Percentiles rank a stretch among this genome's conserved stretches.
Conservation (phyloP, 2,113 vertebrate genomes). For the Paedocypris sp. region DNA sequence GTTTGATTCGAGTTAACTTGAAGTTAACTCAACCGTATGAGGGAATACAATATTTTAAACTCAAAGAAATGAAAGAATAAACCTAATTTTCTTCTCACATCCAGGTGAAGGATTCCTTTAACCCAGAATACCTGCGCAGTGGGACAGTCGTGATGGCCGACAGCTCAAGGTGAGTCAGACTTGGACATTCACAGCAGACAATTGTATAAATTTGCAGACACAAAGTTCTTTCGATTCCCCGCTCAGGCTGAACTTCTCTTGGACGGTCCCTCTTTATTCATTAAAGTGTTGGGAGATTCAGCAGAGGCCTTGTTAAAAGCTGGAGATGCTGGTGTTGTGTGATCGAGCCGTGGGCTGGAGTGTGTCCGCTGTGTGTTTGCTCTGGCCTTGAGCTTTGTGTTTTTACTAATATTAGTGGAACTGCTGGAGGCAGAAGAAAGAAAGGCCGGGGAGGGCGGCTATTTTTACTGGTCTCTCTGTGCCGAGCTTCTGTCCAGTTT, state of each 20-base stretch:
- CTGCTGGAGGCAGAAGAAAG: constrained; percentile 50
- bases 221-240: neutral
- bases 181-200: neutral
- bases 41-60: too few species aligned
- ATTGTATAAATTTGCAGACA: neutral
- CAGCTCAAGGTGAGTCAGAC: neutral
- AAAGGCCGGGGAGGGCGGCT: constrained; percentile 45
- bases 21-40: too few species aligned
- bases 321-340: constrained; percentile 38
- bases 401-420: constrained; percentile 57
- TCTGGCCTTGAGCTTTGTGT: constrained; percentile 40
- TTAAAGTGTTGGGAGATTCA: constrained; percentile 2
- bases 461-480: constrained; percentile 55
- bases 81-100: too few species aligned
- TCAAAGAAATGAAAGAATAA: too few species aligned
- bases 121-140: constrained; percentile 8
- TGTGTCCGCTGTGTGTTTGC: constrained; percentile 46
- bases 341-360: constrained; percentile 36
- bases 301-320: constrained; percentile 7
- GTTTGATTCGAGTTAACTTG: too few species aligned
- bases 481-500: constrained; percentile 31
- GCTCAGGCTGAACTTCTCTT: neutral
- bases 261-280: neutral
- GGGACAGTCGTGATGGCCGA: neutral
- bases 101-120: constrained; percentile 29